These are phyloP conservation scores for Halcyon senegalensis DNA, from an alignment of 2,113 vertebrate species.

Conservation along the genomic window DNA sequence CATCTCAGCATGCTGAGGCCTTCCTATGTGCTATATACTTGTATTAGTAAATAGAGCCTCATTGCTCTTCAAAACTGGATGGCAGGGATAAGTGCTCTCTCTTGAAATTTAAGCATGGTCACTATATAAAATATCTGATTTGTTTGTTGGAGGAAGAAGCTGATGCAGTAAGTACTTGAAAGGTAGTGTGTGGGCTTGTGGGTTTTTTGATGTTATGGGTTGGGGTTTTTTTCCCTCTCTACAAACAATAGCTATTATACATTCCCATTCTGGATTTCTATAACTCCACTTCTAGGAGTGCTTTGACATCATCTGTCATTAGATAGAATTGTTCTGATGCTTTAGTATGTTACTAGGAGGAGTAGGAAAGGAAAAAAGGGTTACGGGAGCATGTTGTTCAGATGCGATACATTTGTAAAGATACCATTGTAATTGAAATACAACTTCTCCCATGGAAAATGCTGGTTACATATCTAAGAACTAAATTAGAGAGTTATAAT, in stretches of 20 bases:
- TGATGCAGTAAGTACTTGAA: background rate
- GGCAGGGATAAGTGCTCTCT: background rate
- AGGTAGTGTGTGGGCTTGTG: background rate
- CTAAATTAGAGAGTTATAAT: background rate
- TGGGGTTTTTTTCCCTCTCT: background rate
- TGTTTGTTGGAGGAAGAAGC: background rate
- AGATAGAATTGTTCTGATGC: background rate
- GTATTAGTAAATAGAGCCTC: background rate
- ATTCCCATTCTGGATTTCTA: background rate
- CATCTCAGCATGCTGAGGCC: background rate
- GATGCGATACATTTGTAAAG: background rate
- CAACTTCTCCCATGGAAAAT: background rate
- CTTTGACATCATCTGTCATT: background rate
- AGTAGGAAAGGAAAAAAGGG: background rate
- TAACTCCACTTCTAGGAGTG: background rate
- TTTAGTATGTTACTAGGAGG: background rate
- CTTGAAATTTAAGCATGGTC: background rate
- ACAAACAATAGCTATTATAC: background rate
- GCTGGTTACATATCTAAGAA: background rate
- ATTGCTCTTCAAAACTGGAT: background rate
- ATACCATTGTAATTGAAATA: background rate
- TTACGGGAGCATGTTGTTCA: background rate
- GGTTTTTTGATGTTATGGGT: background rate
- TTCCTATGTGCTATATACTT: background rate
- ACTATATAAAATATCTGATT: background rate